Conservation (phyloP, 2,888 invertebrate species). For the Agelastica alni region DNA sequence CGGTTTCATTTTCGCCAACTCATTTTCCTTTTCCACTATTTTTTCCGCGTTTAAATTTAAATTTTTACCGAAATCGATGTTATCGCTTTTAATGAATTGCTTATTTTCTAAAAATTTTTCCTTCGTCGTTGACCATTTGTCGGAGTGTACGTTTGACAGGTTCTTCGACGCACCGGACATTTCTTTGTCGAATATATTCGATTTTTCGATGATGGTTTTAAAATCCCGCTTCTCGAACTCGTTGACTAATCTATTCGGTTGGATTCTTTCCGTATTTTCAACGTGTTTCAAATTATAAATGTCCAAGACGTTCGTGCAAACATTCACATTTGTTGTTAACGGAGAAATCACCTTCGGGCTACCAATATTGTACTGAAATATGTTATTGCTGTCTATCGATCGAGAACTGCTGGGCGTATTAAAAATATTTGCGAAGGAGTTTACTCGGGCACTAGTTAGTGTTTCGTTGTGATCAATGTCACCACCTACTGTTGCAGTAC, state of each 20-base stretch:
- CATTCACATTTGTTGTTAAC: constrained; percentile 35
- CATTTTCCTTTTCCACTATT: constrained; percentile 40
- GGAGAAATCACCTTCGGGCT: constrained; percentile 41
- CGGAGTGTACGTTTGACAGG: constrained; percentile 38
- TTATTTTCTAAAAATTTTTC: constrained; percentile 50
- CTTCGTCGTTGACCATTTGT: constrained; percentile 52
- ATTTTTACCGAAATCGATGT: constrained; percentile 42
- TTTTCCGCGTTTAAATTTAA: constrained; percentile 40
- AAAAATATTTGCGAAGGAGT: constrained; percentile 24
- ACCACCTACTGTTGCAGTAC: constrained; percentile 35
- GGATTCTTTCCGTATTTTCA: constrained; percentile 43
- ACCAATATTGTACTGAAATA: constrained; percentile 23
- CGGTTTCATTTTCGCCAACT: constrained; percentile 42
- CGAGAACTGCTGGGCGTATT: constrained; percentile 7
- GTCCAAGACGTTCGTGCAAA: constrained; percentile 42
- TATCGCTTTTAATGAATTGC: constrained; percentile 37
- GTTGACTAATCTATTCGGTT: constrained; percentile 35
- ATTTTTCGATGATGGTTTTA: constrained; percentile 39
- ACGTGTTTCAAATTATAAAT: constrained; percentile 37
- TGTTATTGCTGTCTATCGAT: constrained; percentile 38
- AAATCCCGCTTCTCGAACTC: constrained; percentile 38
- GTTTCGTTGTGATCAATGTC: constrained; percentile 39
- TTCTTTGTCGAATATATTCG: constrained; percentile 42
- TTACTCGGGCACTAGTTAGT: constrained; percentile 33
- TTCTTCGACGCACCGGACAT: constrained; percentile 41